Base-by-base conservation (phyloP, 2,113 vertebrate genomes). In the Aldabrachelys gigantea region DNA sequence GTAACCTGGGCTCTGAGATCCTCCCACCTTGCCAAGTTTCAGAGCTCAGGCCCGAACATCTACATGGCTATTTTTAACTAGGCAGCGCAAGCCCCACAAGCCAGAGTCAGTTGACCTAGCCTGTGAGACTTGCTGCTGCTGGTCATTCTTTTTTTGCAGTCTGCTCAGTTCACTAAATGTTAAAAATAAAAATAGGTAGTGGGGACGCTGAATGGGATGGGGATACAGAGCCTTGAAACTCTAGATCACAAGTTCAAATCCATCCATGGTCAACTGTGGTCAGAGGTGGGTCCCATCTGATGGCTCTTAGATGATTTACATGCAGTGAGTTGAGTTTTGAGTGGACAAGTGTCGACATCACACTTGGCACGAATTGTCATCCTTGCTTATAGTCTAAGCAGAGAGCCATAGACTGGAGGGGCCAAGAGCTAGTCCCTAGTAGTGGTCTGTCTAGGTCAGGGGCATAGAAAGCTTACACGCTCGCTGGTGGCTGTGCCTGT, bases 211-310 rank as follows among this genome's bases (percentile, higher is more conserved):
- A 27, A 59, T 10, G 29, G 38, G 41, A 10, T 27, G 54, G 92
- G 54, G 41, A 62, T 62, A 90, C 84, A 84, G 31, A 0, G 8
- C 10, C 8, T 3, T 92, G 41, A n/a, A 9, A 79, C 78, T 80
- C 59, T 85, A 49, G n/a, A 49, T 80, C 1, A 13, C 59, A 76
- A 80, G 88, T 69, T 80, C n/a, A 16, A 69, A 56, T 31, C 57
- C 38, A 87, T 85, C 91, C 91, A 16, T 86, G 1, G 2, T 50
- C 14, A 4, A 90, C 78, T 85, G 31, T 5, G 78, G 59, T 47
- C 84, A 52, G 78, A 90, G 41, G 62, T 31, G 93, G 76, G n/a
- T 92, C 90, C 83, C 81, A 91, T 91, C 86, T 52, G 31, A n/a
- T 52, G 88, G 27, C 76, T 90, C 1, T 1, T 5, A 54, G 90